Evolutionary conservation across 2,113 vertebrate genomes (phyloP), one percentile per base, ranked within the genome.

Genomic region (Crotalus horridus): DNA sequence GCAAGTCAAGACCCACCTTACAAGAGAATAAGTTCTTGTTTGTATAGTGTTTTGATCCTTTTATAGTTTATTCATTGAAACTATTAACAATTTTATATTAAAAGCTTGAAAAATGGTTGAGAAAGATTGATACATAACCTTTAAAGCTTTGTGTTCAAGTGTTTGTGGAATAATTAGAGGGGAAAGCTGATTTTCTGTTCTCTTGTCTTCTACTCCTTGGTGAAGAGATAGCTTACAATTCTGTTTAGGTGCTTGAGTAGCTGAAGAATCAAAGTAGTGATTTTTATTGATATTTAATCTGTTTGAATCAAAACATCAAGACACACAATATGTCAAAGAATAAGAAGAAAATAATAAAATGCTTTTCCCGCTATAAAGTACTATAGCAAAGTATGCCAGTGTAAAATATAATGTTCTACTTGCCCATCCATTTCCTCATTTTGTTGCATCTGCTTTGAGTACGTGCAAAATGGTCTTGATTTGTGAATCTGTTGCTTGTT

Each of bases 221-320:
- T 56, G 56, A 6, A 89, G 29, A 59, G 64, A 89, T 81, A 48
- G 15, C 53, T 20, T 46, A 59, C 13, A 88, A 56, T 89, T 74
- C 87, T 85, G 39, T 21, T 33, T 48, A 20, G 43, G 48, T 92
- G 54, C 61, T 33, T 92, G 51, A 10, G 55, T 92, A 59, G 56
- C 53, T 89, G 91, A 20, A 54, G 39, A 92, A 88, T 20, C 39
- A 58, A 89, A 15, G n/a, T 7, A 92, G 53, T 85, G 87, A n/a
- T 58, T 89, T 89, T 92, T 81, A 9, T 59, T 61, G 85, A 87
- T 64, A 87, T 54, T 58, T 92, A 61, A 81, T 92, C 17, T 89
- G 20, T 74, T 89, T 89, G 87, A 92, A 58, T 89, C 87, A 89
- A 85, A 89, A 85, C 87, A 85, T 85, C 91, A 92, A 92, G 39